Conservation (phyloP, 2,888 invertebrate genomes). For the Parnassius orleans region DNA sequence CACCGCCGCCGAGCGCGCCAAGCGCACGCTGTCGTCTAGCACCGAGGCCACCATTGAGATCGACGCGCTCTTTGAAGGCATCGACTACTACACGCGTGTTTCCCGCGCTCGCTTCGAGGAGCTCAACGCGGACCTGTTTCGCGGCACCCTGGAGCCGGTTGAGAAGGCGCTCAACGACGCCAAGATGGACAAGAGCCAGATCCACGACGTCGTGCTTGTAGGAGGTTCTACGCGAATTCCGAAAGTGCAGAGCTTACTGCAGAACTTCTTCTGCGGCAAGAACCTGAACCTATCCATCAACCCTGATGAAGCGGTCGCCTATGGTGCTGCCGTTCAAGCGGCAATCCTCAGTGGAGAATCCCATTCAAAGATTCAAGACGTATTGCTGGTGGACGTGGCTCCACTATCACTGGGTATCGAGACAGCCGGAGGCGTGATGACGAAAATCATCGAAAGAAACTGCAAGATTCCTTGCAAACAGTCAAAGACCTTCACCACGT, state of each 20-base stretch:
- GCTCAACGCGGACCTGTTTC: constrained; percentile 86
- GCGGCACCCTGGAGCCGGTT: constrained; percentile 87
- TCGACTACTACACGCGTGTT: constrained; percentile 85
- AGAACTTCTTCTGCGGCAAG: constrained; percentile 89
- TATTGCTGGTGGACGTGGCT: constrained; percentile 80
- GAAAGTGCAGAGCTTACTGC: constrained; percentile 87
- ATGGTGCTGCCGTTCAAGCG: constrained; percentile 88
- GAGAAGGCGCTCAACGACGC: constrained; percentile 90
- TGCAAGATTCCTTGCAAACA: constrained; percentile 83
- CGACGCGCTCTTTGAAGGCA: constrained; percentile 86
- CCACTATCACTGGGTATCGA: constrained; percentile 88
- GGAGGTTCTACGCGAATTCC: constrained; percentile 91
- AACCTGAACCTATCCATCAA: constrained; percentile 87
- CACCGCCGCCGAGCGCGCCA: constrained; percentile 89
- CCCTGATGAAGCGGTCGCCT: constrained; percentile 91
- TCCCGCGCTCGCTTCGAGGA: constrained; percentile 89
- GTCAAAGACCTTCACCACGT: constrained; percentile 6
- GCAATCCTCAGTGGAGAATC: constrained; percentile 87
- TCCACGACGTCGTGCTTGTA: constrained; percentile 90
- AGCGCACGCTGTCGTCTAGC: constrained; percentile 88
- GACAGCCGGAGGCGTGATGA: constrained; percentile 90
- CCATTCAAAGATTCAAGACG: constrained; percentile 87
- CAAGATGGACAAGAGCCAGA: constrained; percentile 87
- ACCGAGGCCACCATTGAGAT: constrained; percentile 88
- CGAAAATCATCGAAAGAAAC: constrained; percentile 87